Base-by-base conservation (phyloP, 1,140 invertebrate species). In the Habropoda laboriosa region DNA sequence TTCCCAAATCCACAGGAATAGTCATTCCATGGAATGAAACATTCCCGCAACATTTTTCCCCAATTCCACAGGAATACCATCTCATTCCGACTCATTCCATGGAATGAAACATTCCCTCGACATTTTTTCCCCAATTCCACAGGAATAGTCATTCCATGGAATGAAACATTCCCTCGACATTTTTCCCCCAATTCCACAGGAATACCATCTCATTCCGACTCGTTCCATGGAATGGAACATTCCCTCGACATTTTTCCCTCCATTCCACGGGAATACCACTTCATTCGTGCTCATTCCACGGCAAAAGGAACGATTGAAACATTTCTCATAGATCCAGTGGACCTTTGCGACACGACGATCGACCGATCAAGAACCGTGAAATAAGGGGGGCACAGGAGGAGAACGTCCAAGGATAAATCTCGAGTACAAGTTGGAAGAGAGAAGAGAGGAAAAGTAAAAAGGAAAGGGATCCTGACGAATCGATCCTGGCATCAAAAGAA, bases 401-500 rank as follows among this genome's bases (percentile, higher is more conserved):
- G 7, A 7, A n/a, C 10, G n/a, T 18, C 12, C 45, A 27, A 16
- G 57, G 24, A 51, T 32, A 78, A 81, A 78, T 42, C 18, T n/a
- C 12, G 47, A 18, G 49, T 30, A n/a, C 24, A 18, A 45, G n/a
- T 13, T 42, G 0, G 0, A 8, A 42, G 21, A 27, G 18, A 24
- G 42, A 53, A 67, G 27, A 21, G 18, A 38, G n/a, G 0, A 12
- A 27, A 68, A 49, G 3, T 1, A 18, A 13, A 27, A 8, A 21
- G 32, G 4, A 13, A 16, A 16, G 30, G 10, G 24, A 63, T 51
- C 70, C 7, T 21, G 38, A 71, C 21, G 47, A 78, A 86, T 81
- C 79, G 74, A 85, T 85, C 16, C n/a, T n/a, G 30, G 42, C 27
- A 67, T 32, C 51, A 70, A 61, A 71, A 78, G 45, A 57, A 57